A percentile compares a stretch with the other conserved stretches of the same genome.
These are phyloP conservation scores for Myotis davidii DNA, from an alignment of 2,113 vertebrate genomes.

Conservation along the genomic window DNA sequence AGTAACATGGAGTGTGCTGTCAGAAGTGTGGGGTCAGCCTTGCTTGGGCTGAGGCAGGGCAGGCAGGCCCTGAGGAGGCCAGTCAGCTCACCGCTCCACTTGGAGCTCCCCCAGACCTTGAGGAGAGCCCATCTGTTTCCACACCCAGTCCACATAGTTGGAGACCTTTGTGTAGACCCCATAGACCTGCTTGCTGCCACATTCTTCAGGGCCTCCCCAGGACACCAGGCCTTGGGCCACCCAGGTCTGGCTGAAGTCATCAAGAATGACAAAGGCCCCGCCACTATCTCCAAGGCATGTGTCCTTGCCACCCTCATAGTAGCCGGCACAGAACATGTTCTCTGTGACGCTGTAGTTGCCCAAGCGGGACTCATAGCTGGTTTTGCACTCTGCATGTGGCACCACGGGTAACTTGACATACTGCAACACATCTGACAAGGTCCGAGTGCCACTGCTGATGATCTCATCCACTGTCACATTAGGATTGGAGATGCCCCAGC, in stretches of 20 bases:
- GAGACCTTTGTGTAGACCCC: conserved; percentile 96
- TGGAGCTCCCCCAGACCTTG: conserved; percentile 71
- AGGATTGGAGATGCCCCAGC: conserved; percentile 95
- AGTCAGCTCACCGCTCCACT: conserved; percentile 79
- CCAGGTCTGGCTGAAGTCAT: conserved; percentile 87
- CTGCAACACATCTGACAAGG: conserved; percentile 92
- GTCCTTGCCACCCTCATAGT: conserved; percentile 93
- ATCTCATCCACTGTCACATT: conserved; percentile 87
- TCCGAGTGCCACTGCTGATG: conserved; percentile 85
- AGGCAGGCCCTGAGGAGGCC: not conserved
- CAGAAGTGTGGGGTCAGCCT: not conserved
- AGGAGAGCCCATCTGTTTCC: conserved; percentile 82
- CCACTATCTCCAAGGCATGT: conserved; percentile 97
- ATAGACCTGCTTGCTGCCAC: conserved; percentile 95
- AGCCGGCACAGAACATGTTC: conserved; percentile 98
- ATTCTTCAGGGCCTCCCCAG: conserved; percentile 96
- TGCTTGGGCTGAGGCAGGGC: not conserved
- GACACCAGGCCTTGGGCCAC: conserved; percentile 95
- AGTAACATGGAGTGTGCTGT: conserved; percentile 18
- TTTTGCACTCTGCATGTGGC: conserved; percentile 91
- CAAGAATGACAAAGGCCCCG: conserved; percentile 93
- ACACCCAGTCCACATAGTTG: conserved; percentile 92
- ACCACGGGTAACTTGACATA: conserved; percentile 97
- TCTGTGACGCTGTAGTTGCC: conserved; percentile 94
- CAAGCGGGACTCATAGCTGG: conserved; percentile 93